Base-by-base conservation (phyloP, 2,113 vertebrate genomes). In the Osmerus mordax region DNA sequence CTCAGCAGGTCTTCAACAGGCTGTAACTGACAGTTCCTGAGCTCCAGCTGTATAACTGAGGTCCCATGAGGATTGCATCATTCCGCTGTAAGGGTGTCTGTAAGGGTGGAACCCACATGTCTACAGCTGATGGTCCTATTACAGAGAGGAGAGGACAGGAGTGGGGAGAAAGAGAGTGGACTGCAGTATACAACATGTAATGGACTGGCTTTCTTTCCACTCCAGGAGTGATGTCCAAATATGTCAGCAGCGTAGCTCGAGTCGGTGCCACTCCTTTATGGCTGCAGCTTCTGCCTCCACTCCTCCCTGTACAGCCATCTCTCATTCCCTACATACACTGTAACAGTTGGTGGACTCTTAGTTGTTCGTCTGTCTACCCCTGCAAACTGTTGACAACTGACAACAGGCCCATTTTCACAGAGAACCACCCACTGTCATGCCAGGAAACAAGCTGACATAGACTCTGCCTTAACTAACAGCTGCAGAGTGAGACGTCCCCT, bases 21-120 rank as follows among this genome's bases (percentile, higher is more conserved):
- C 55, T 36, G 18, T 60, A 78, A 77, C 70, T 47, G 41, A 47
- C 41, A 47, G 79, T 77, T 78, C 66, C 79, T 63, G 52, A 56
- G 25, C 69, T 81, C 78, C 87, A 84, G 88, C 87, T 88, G 88
- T 70, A 75, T 60, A 71, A 83, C 74, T 80, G 55, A 72, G 75
- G 78, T 61, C 81, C 83, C 80, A 65, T 65, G 82, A 85, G 86
- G 81, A 83, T 84, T 87, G 85, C 87, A 18, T 80, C 82, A 81
- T 84, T 87, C 86, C 83, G 82, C 78, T 75, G 41, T 47, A 47
- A 23, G 23, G 23, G 23, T 23, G 9, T 63, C 75, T 82, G 73
- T 84, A 76, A 80, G 72, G 66, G 83, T 78, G 76, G 80, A 86
- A 85, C 62, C 76, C 67, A 70, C 53, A 76, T 19, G 73, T 66